Percentiles rank a stretch among this genome's conserved stretches.
These are phyloP conservation scores for Coluber constrictor DNA, from an alignment of 2,797 vertebrate genomes.

Conservation along the genomic window DNA sequence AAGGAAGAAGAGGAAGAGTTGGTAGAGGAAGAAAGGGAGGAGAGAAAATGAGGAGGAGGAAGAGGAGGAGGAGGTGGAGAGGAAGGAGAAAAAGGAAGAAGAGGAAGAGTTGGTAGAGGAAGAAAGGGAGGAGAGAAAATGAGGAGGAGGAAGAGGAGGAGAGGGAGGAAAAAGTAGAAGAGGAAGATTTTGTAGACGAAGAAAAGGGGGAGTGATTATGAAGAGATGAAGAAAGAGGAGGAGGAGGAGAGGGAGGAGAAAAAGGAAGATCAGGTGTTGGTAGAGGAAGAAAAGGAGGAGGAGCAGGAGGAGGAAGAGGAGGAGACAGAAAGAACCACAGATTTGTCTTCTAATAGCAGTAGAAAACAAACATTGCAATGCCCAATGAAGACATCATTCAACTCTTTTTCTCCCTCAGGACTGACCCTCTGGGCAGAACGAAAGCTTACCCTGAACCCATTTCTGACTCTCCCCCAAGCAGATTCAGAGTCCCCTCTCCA, in stretches of 20 bases:
- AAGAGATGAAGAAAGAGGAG: neutral
- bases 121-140: neutral
- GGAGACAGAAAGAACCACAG: neutral
- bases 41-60: no score
- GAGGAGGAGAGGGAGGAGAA: neutral
- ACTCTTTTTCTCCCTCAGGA: neutral
- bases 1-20: no score
- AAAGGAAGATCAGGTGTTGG: neutral
- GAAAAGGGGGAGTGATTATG: neutral
- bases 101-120: neutral
- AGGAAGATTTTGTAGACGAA: neutral
- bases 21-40: no score
- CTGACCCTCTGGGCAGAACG: neutral
- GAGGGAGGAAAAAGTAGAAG: no score
- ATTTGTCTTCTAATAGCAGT: neutral
- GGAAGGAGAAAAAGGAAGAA: neutral
- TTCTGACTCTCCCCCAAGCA: slow-evolving; percentile 24
- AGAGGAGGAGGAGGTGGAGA: neutral
- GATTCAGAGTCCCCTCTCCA: slow-evolving; percentile 57
- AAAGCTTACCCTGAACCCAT: neutral
- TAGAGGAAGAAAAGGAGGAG: neutral
- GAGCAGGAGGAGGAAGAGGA: no score
- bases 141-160: no score
- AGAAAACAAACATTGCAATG: neutral
- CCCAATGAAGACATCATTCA: neutral